Evolutionary conservation across 2,888 invertebrate genomes (phyloP), one percentile per base, ranked within the genome.

Genomic region (Cataglyphis altisquamis): DNA sequence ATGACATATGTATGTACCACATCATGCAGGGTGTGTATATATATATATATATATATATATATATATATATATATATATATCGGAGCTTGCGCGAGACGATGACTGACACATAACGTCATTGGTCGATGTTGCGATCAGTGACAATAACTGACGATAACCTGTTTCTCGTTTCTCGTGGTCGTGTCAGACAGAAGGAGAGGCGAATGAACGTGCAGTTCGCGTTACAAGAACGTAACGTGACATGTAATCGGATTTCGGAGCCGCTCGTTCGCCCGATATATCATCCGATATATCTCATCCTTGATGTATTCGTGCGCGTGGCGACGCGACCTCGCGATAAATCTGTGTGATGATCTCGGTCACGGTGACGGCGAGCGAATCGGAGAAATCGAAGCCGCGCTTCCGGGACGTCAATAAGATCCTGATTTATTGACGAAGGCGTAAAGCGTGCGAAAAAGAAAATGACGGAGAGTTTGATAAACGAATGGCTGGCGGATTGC

Each of bases 401-500:
- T 84, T 77, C 75, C 63, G 72, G 15, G 67, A 67, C 25, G 45
- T 82, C 74, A 68, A 75, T 73, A 82, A 82, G 55, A 86, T 83
- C 66, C 63, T 86, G 70, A 86, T 89, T 90, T 88, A 84, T 90
- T 89, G 73, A 90, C 90, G 82, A 74, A 85, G 87, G 83, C 73
- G 73, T 70, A 52, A 72, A 32, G 21, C 74, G 64, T 73, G 63
- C 32, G n/a, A n/a, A 60, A 73, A 93, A 92, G 68, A 93, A 92
- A 66, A 96, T 98, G 95, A 95, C 95, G 85, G 95, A 96, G 88
- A 94, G 95, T 86, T 91, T 95, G 83, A 97, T 98, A 90, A 96
- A 96, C 90, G 98, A 98, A 94, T 98, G 98, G 98, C 95, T 98
- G 90, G 96, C 96, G 90, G 98, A 98, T 93, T 98, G 97, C 95